A percentile compares a stretch with the other conserved stretches of the same genome.
phyloP scores from a whole-genome alignment of 2,113 vertebrate species.

The Anas platyrhynchos region DNA sequence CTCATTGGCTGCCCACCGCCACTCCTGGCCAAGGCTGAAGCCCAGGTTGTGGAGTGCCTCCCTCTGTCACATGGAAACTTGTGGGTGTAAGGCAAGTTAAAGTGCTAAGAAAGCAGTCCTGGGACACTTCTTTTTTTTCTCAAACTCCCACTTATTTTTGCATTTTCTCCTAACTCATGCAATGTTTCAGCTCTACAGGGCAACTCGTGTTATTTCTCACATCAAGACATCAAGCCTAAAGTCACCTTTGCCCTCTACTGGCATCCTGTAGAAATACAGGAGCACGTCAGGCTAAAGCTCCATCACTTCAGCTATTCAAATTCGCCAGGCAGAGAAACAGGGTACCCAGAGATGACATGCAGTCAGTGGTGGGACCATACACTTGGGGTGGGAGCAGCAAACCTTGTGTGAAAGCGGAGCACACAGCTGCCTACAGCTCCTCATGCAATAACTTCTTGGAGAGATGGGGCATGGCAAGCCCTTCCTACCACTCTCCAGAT shows the following conservation, averaged over 20 bases:
- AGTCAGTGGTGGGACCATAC: neutral
- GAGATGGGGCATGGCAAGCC: neutral
- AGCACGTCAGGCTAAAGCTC: neutral
- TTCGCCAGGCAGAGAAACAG: neutral
- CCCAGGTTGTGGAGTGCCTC: too few relatives aligned
- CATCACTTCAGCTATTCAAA: neutral
- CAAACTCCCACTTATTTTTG: neutral
- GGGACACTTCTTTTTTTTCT: neutral
- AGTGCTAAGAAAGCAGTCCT: neutral
- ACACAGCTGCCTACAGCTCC: neutral
- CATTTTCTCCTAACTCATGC: neutral
- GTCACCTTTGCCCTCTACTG: conserved; percentile 67
- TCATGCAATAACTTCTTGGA: fast-evolving
- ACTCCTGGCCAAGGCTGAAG: neutral
- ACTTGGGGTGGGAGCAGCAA: neutral
- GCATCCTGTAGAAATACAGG: conserved; percentile 46
- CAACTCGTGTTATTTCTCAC: neutral
- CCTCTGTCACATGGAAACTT: neutral
- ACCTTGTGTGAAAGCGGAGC: neutral
- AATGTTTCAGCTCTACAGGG: neutral
- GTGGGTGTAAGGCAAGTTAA: neutral
- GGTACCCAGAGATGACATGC: too few relatives aligned
- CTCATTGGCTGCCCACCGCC: neutral
- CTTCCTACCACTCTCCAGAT: neutral
- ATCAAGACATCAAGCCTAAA: neutral